phyloP scores from a whole-genome alignment of 2,113 vertebrate genomes.

The Vanacampus margaritifer region DNA sequence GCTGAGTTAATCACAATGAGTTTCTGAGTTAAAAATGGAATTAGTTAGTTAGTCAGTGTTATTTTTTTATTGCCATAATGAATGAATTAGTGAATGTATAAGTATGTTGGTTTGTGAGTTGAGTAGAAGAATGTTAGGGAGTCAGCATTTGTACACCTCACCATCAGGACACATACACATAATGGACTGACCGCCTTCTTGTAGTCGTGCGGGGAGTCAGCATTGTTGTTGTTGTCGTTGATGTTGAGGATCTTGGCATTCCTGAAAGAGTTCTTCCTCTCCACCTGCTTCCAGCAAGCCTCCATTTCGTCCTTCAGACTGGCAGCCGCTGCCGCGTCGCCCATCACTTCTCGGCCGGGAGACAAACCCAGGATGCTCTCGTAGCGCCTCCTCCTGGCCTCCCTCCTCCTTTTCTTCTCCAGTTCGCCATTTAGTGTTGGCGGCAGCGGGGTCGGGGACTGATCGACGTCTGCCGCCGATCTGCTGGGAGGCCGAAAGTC shows the following conservation, averaged over 20 bases:
- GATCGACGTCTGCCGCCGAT: fast-evolving
- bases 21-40: too few relatives aligned
- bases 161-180: not conserved
- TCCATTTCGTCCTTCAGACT: constrained; percentile 58
- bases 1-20: not conserved
- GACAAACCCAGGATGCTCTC: constrained; percentile 57
- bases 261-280: constrained; percentile 41
- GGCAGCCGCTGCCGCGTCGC: not conserved
- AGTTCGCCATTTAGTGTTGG: constrained; percentile 12
- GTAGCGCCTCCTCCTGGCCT: constrained; percentile 63
- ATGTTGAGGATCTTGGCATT: constrained; percentile 44
- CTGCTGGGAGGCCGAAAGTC: constrained; percentile 43
- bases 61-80: too few relatives aligned
- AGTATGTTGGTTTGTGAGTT: not conserved
- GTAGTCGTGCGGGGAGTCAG: constrained; percentile 47
- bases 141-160: not conserved
- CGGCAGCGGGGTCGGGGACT: constrained; percentile 17
- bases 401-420: constrained; percentile 55
- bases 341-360: constrained; percentile 7
- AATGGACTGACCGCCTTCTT: constrained; percentile 49
- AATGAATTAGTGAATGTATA: too few relatives aligned
- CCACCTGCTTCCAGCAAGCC: constrained; percentile 68
- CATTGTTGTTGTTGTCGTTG: constrained; percentile 12
- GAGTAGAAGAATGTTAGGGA: too few relatives aligned
- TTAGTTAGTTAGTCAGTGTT: too few relatives aligned